Evolutionary conservation across 2,113 vertebrate species (phyloP).

Genomic region (Proteles cristata): DNA sequence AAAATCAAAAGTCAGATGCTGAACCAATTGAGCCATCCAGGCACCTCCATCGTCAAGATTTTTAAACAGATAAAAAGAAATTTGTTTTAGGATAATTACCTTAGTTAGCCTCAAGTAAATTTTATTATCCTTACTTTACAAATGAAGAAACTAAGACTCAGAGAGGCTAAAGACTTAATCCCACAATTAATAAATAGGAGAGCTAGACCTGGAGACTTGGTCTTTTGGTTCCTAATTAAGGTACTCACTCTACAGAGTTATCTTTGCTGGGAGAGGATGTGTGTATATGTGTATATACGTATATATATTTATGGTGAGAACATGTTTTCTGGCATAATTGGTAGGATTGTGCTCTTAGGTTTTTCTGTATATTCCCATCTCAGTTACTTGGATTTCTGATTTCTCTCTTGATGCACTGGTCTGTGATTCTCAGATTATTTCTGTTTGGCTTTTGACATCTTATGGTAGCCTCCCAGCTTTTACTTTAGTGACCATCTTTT

Average conservation of each 20-base stretch:
- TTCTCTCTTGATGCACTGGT: background rate
- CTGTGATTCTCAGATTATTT: background rate
- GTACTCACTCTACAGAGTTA: background rate
- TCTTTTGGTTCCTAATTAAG: background rate
- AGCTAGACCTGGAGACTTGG: background rate
- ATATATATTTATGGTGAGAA: background rate
- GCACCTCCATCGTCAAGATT: background rate
- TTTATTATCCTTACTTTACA: conserved; percentile 18
- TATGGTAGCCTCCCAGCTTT: background rate
- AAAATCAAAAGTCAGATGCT: no score
- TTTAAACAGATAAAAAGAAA: conserved; percentile 11
- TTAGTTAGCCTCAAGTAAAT: background rate
- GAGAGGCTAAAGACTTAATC: background rate
- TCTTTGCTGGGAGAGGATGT: background rate
- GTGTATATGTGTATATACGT: background rate
- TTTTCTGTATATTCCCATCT: background rate
- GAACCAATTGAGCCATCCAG: no score
- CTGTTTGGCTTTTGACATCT: background rate
- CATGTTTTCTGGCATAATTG: background rate
- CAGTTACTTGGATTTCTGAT: background rate
- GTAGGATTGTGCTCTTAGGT: background rate
- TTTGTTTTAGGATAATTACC: background rate
- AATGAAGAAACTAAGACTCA: background rate
- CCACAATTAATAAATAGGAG: background rate
- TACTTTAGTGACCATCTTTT: background rate